Percentiles rank a stretch among this genome's conserved stretches.
Evolutionary conservation across 2,113 vertebrate genomes (phyloP).

Genomic region (Brachypodius melanocephalos): DNA sequence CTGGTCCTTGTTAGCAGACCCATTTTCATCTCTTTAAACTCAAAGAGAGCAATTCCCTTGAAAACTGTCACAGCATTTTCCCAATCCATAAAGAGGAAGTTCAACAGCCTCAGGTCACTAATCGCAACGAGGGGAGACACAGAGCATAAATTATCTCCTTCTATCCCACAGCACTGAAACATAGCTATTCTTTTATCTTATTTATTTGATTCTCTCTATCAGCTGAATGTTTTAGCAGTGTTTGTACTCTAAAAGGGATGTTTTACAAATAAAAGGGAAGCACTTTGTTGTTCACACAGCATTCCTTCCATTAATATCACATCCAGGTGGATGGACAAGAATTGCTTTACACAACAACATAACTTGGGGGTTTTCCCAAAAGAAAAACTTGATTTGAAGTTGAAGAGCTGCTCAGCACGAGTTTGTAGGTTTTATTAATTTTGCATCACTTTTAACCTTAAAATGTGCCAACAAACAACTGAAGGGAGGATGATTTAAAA

Average conservation of each 20-base stretch:
- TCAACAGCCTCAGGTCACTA: slow-evolving; percentile 78
- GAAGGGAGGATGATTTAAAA: neutral
- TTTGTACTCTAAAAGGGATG: neutral
- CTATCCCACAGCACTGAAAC: slow-evolving; percentile 21
- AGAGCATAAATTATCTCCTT: slow-evolving; percentile 42
- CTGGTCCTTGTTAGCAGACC: slow-evolving; percentile 52
- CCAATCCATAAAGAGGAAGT: slow-evolving; percentile 75
- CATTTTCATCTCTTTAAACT: slow-evolving; percentile 72
- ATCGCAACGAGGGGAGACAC: slow-evolving; percentile 40
- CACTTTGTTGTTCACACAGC: neutral
- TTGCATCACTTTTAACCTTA: neutral
- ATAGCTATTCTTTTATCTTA: slow-evolving; percentile 24
- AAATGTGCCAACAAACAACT: neutral
- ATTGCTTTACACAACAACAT: neutral
- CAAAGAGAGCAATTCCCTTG: slow-evolving; percentile 78
- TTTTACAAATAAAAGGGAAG: neutral
- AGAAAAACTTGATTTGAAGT: neutral
- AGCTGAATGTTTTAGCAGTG: neutral
- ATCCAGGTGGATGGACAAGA: neutral
- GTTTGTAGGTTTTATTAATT: neutral
- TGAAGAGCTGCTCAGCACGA: neutral
- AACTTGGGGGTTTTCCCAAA: neutral
- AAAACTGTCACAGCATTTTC: slow-evolving; percentile 73
- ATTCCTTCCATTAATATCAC: neutral
- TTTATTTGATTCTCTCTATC: slow-evolving; percentile 16